phyloP scores from a whole-genome alignment of 1,140 invertebrate species.

The Dendrolimus punctatus region DNA sequence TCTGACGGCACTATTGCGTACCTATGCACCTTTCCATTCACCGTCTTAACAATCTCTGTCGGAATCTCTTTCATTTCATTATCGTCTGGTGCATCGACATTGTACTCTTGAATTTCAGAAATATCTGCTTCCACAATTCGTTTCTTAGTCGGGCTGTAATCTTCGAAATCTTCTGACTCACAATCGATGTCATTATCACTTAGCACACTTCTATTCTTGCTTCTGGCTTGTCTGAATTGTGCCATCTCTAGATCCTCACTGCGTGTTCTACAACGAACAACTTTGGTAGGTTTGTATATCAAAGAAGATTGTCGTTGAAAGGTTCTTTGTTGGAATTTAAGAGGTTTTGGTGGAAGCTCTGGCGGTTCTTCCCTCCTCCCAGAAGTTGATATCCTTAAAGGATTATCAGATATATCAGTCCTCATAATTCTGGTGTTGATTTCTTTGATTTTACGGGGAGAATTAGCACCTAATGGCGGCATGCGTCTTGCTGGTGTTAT shows the following conservation, averaged over 20 bases:
- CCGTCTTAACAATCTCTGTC: slow-evolving; percentile 74
- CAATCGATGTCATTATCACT: slow-evolving; percentile 70
- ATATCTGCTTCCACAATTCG: slow-evolving; percentile 72
- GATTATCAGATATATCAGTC: slow-evolving; percentile 70
- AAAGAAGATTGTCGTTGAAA: slow-evolving; percentile 56
- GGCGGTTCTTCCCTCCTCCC: slow-evolving; percentile 50
- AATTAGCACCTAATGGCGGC: slow-evolving; percentile 57
- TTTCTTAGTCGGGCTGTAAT: slow-evolving; percentile 73
- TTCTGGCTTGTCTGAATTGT: slow-evolving; percentile 31
- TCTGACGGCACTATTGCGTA: slow-evolving; percentile 76
- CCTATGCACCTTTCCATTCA: slow-evolving; percentile 73
- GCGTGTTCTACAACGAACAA: slow-evolving; percentile 43
- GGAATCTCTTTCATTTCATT: slow-evolving; percentile 72
- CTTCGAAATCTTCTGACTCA: slow-evolving; percentile 70
- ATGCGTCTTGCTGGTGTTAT: slow-evolving; percentile 41
- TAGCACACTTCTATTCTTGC: too few species aligned
- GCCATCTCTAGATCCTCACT: slow-evolving; percentile 66
- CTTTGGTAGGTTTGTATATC: slow-evolving; percentile 44
- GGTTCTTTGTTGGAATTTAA: slow-evolving; percentile 38
- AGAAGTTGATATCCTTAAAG: slow-evolving; percentile 46
- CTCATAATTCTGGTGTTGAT: slow-evolving; percentile 46
- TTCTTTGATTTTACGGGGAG: slow-evolving; percentile 37
- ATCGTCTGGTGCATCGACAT: slow-evolving; percentile 73
- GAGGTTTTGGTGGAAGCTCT: slow-evolving; percentile 58
- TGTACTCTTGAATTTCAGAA: slow-evolving; percentile 68